Evolutionary conservation across 2,113 vertebrate genomes (phyloP).

Genomic region (Tringa solitaria): DNA sequence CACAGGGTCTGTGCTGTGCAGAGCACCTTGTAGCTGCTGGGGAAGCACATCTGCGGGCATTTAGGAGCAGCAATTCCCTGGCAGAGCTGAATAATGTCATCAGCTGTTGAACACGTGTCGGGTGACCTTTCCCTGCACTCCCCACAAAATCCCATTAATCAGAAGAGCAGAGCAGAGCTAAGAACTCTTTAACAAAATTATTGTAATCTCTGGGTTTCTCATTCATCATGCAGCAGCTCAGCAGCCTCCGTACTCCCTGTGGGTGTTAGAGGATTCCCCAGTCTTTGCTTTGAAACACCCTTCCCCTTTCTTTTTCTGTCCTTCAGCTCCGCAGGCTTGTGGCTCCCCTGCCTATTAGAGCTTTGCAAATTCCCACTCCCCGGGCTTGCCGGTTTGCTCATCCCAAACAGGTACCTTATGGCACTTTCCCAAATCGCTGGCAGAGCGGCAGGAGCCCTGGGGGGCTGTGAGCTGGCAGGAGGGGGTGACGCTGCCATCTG

Average conservation of each 20-base stretch:
- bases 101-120: slow-evolving; percentile 21
- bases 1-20: accelerated
- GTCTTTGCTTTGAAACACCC: background rate
- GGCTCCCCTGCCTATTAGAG: background rate
- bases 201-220: slow-evolving; percentile 34
- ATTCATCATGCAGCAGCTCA: background rate
- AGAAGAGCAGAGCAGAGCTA: slow-evolving; percentile 31
- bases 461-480: background rate
- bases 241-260: background rate
- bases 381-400: background rate
- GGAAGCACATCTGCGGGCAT: accelerated
- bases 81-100: slow-evolving; percentile 17
- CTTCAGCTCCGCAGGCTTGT: background rate
- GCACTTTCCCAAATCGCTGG: background rate
- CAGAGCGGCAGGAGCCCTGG: accelerated
- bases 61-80: background rate
- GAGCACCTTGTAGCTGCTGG: background rate
- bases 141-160: slow-evolving; percentile 52
- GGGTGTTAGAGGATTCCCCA: background rate
- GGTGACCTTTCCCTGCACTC: slow-evolving; percentile 48
- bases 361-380: background rate
- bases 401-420: background rate
- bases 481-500: background rate
- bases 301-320: background rate
- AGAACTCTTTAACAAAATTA: slow-evolving; percentile 51